These are phyloP conservation scores for Caretta caretta DNA, from an alignment of 2,113 vertebrate species.

Conservation along the genomic window DNA sequence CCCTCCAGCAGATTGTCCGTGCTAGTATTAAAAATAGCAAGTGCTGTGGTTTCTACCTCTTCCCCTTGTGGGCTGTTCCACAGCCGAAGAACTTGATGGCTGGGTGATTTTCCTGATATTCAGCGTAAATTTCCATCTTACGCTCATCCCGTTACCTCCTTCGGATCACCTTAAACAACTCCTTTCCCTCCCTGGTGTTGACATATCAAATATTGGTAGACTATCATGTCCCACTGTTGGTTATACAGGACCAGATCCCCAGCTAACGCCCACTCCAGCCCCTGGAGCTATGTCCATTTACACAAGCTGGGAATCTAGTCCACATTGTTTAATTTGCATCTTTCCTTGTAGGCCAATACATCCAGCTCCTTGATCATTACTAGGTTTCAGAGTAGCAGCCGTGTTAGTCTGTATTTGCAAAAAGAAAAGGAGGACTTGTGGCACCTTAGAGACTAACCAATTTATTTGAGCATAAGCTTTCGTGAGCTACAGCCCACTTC, in stretches of 20 bases:
- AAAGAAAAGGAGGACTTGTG: too few species aligned
- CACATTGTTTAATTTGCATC: background rate
- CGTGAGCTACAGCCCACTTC: too few species aligned
- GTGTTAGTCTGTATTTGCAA: too few species aligned
- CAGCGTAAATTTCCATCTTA: background rate
- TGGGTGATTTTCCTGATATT: background rate
- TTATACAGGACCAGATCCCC: background rate
- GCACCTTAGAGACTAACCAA: too few species aligned
- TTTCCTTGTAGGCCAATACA: background rate
- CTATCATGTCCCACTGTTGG: background rate
- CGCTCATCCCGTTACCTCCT: background rate
- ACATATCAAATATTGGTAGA: background rate
- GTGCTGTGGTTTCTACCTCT: accelerated
- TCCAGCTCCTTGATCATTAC: background rate
- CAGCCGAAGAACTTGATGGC: background rate
- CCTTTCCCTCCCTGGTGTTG: accelerated
- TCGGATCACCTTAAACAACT: background rate
- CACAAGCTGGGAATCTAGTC: background rate
- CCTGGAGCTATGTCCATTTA: background rate
- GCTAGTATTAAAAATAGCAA: background rate
- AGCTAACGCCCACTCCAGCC: background rate
- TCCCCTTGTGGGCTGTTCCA: background rate
- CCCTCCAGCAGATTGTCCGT: too few species aligned
- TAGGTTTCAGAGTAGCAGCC: too few species aligned
- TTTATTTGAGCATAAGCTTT: too few species aligned